These are phyloP conservation scores for Thalassarche chlororhynchos DNA, from an alignment of 2,113 vertebrate species.

Conservation along the genomic window DNA sequence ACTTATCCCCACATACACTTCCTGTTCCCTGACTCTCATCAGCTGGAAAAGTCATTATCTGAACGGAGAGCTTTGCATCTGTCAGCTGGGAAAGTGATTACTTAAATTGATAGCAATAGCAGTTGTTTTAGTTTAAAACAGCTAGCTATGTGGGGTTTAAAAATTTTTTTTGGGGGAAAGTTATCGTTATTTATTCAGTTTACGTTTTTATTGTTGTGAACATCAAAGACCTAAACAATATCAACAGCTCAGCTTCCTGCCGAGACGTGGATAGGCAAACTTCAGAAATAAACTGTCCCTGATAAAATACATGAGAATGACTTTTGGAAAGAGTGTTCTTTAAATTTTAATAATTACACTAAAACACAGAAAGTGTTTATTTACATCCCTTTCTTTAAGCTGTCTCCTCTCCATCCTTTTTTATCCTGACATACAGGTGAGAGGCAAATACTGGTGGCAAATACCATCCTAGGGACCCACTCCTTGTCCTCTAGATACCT, in stretches of 20 bases:
- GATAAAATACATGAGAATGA: background rate
- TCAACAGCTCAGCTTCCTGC: background rate
- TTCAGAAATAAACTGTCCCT: background rate
- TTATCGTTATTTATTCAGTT: background rate
- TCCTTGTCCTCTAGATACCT: background rate
- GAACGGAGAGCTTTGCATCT: slow-evolving; percentile 65
- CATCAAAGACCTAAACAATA: background rate
- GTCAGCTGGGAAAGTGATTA: slow-evolving; percentile 73
- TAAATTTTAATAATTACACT: background rate
- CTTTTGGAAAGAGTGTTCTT: background rate
- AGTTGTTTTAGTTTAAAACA: slow-evolving; percentile 60
- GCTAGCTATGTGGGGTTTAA: background rate
- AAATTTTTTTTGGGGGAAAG: background rate
- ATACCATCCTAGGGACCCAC: background rate
- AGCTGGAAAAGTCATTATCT: slow-evolving; percentile 71
- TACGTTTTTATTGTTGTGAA: background rate
- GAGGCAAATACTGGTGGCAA: background rate
- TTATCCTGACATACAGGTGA: background rate
- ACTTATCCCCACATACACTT: slow-evolving; percentile 67
- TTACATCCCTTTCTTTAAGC: background rate
- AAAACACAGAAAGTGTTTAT: background rate
- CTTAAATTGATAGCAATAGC: slow-evolving; percentile 69
- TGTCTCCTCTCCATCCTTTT: background rate
- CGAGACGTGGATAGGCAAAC: background rate
- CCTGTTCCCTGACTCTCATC: slow-evolving; percentile 57